Conservation (phyloP, 1,140 invertebrate genomes). For the Arion vulgaris region DNA sequence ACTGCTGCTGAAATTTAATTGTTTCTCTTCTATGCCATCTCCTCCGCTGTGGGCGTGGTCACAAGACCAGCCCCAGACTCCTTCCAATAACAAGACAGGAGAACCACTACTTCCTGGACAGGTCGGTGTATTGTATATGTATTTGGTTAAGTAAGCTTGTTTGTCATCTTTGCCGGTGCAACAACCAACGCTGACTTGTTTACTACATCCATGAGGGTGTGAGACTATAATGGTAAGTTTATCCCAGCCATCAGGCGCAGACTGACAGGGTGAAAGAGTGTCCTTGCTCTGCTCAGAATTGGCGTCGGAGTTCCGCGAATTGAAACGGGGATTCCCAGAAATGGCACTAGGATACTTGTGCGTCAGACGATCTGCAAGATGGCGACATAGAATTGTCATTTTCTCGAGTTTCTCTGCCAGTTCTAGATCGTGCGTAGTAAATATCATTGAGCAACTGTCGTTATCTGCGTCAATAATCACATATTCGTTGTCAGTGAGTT, state of each 20-base stretch:
- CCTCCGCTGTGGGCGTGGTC: neutral
- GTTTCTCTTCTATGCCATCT: no score
- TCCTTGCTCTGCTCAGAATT: no score
- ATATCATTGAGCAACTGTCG: neutral
- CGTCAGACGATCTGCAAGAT: no score
- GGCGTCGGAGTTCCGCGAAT: no score
- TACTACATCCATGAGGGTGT: neutral
- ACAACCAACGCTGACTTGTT: neutral
- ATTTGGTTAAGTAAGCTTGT: neutral
- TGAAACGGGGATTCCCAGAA: no score
- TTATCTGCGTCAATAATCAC: neutral
- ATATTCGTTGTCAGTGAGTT: neutral
- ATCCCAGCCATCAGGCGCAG: neutral
- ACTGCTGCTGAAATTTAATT: no score
- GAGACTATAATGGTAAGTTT: neutral
- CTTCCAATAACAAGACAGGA: neutral
- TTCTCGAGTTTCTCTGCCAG: neutral
- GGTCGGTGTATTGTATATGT: neutral
- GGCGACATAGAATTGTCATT: no score
- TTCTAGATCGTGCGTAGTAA: neutral
- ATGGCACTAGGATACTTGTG: no score
- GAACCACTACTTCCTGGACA: neutral
- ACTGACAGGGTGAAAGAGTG: no score
- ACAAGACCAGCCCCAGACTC: neutral
- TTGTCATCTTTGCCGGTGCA: neutral